phyloP scores from a whole-genome alignment of 92 coral and sea anemone species.

The Siderastrea radians region DNA sequence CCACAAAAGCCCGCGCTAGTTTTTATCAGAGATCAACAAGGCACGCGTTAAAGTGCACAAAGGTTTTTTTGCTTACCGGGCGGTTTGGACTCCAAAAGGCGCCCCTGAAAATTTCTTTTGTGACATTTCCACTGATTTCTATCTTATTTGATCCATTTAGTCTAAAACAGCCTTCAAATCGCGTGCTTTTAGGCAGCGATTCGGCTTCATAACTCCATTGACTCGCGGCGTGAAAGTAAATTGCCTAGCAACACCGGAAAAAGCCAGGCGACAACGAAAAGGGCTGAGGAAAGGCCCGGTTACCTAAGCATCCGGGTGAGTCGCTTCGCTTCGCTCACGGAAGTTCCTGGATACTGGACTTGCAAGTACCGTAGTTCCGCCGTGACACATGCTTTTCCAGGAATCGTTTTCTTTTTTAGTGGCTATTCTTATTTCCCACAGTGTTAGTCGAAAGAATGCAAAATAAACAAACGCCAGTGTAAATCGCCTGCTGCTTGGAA shows the following conservation, averaged over 20 bases:
- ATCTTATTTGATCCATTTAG: not conserved
- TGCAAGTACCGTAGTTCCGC: no score
- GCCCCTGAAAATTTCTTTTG: slow-evolving; percentile 94
- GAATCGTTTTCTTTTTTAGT: no score
- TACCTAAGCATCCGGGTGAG: slow-evolving; percentile 22
- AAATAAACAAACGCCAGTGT: no score
- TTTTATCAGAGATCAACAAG: slow-evolving; percentile 2
- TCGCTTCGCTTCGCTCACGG: no score
- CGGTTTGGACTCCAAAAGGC: slow-evolving; percentile 97
- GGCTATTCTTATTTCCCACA: no score
- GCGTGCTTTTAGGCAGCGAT: not conserved
- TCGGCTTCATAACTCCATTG: slow-evolving; percentile 23
- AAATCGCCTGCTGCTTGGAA: no score
- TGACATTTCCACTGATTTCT: slow-evolving; percentile 65
- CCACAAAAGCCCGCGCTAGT: not conserved
- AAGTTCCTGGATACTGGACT: no score
- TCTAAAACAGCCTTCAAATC: not conserved
- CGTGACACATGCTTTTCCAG: no score
- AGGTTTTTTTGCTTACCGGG: slow-evolving; percentile 69
- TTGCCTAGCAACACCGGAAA: slow-evolving; percentile 64
- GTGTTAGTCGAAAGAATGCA: no score
- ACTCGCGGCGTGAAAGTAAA: slow-evolving; percentile 12
- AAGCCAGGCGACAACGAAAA: not conserved
- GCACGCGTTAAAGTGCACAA: not conserved
- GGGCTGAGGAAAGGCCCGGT: slow-evolving; percentile 22